Conservation (phyloP, 1,140 invertebrate species). For the Galleria mellonella region DNA sequence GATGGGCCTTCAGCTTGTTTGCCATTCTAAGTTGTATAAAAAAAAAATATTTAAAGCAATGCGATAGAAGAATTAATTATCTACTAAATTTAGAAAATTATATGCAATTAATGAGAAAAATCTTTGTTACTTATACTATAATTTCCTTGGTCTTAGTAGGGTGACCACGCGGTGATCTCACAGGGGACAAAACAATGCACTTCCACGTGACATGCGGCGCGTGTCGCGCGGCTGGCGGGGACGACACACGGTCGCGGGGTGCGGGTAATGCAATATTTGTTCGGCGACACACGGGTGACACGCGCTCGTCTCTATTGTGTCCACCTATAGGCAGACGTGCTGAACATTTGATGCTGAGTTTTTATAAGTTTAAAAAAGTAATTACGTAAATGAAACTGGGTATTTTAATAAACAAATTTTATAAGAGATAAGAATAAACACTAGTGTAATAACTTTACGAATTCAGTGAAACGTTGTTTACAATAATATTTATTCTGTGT, state of each 20-base stretch:
- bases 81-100: background rate
- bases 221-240: conserved; percentile 16
- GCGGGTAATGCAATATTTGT: conserved; percentile 65
- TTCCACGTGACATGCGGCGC: conserved; percentile 3
- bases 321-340: conserved; percentile 41
- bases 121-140: conserved; percentile 38
- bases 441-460: background rate
- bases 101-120: conserved; percentile 25
- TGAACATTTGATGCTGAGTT: conserved; percentile 15
- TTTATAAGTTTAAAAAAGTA: background rate
- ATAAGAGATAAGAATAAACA: too few species aligned
- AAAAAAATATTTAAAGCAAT: too few species aligned
- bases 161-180: conserved; percentile 27
- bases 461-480: background rate
- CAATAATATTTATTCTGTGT: background rate
- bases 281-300: conserved; percentile 65
- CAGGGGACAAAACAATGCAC: conserved; percentile 18
- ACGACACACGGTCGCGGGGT: conserved; percentile 8
- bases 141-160: conserved; percentile 48
- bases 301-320: conserved; percentile 39
- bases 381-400: background rate
- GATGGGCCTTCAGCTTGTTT: too few species aligned
- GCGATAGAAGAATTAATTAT: too few species aligned
- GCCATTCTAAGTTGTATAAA: too few species aligned
- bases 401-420: too few species aligned